Evolutionary conservation across 2,113 vertebrate genomes (phyloP).

Genomic region (Chelonoidis abingdonii): DNA sequence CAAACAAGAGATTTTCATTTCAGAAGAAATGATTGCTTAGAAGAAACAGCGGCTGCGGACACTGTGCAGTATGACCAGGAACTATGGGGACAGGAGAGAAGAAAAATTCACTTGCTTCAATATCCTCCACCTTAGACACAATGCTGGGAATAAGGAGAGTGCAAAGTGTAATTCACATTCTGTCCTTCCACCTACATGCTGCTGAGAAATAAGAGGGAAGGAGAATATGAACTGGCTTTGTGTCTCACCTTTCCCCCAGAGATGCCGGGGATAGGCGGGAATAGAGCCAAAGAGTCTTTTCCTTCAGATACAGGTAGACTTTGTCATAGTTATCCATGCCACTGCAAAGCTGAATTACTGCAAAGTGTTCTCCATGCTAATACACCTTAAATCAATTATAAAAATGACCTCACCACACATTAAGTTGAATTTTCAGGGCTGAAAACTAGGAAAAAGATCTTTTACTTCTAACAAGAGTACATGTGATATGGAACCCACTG

Average conservation of each 20-base stretch:
- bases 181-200: background rate
- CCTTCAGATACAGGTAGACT: background rate
- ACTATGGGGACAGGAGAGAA: background rate
- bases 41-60: background rate
- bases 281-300: background rate
- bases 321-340: background rate
- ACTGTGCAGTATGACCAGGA: background rate
- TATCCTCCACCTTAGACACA: background rate
- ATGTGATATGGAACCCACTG: background rate
- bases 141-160: background rate
- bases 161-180: background rate
- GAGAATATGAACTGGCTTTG: background rate
- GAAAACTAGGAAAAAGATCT: background rate
- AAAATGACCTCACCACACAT: background rate
- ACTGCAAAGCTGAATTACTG: background rate
- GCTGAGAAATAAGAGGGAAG: background rate
- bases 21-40: constrained; percentile 7
- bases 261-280: background rate
- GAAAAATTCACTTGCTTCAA: background rate
- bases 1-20: background rate
- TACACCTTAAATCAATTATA: background rate
- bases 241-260: background rate
- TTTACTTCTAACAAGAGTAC: background rate
- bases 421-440: background rate
- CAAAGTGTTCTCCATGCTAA: background rate